These are phyloP conservation scores for Leptopilina boulardi DNA, from an alignment of 1,140 invertebrate genomes.

Conservation along the genomic window DNA sequence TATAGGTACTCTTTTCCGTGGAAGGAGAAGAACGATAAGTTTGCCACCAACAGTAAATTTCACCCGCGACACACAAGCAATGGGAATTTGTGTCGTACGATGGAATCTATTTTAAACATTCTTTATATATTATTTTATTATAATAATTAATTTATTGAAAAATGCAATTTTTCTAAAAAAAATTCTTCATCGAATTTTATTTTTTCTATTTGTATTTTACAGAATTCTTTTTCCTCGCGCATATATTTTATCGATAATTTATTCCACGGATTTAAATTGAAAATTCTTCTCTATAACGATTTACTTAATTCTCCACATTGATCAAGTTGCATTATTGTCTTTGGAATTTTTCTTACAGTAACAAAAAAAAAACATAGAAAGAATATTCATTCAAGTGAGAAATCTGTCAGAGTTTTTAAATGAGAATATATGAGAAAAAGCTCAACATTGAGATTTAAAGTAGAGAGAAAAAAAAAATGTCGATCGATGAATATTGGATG, in stretches of 20 bases:
- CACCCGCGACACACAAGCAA: conserved; percentile 83
- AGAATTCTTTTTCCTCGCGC: no score
- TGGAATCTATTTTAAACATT: conserved; percentile 39
- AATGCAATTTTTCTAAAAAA: no score
- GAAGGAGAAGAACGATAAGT: conserved; percentile 74
- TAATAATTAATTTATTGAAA: no score
- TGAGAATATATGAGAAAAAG: neutral
- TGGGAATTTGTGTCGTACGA: conserved; percentile 80
- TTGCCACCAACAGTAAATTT: conserved; percentile 87
- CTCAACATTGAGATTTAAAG: conserved; percentile 10
- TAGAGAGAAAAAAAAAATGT: conserved; percentile 20
- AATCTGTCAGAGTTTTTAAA: neutral
- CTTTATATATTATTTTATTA: no score
- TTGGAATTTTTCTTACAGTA: neutral
- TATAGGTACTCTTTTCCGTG: conserved; percentile 61
- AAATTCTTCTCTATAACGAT: no score
- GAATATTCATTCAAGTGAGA: neutral
- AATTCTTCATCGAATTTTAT: no score
- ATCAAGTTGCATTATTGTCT: neutral
- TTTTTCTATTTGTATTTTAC: no score
- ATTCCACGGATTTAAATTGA: no score
- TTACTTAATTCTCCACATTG: neutral
- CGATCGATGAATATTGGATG: conserved; percentile 40
- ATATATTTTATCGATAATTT: no score
- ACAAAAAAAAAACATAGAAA: neutral